Evolutionary conservation across 2,888 invertebrate species (phyloP), one percentile per base, ranked within the genome.

Genomic region (Pachliopta kotzebuea): DNA sequence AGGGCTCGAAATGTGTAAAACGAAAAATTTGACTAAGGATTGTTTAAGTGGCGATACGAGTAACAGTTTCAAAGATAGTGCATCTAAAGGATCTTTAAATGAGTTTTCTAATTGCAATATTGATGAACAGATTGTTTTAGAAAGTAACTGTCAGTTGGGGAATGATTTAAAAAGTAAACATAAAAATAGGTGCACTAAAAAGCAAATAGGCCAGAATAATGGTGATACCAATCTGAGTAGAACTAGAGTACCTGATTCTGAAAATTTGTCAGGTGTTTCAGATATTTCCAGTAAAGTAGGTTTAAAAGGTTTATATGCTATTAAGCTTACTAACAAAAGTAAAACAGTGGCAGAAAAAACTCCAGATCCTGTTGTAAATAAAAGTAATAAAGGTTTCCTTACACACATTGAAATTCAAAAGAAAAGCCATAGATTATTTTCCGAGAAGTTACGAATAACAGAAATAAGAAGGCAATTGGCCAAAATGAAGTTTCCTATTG

Each of bases 381-480:
- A 65, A 18, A 67, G 68, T 58, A 69, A 56, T 20, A 45, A 59
- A 45, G n/a, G 7, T 26, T 7, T 29, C 17, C 31, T 56, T 45
- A 60, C 60, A 60, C 21, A 37, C 18, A n/a, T 23, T 11, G 11
- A 66, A 42, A 60, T 45, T 21, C 24, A 63, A 50, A 56, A 31
- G 56, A 52, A 21, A 21, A 52, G 21, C 21, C 20, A 52, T 7
- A 21, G 21, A 6, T 4, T 23, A 52, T 52, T 21, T 52, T 52
- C 6, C 20, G 21, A 52, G 7, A 52, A 52, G n/a, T 52, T 52
- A 11, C n/a, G n/a, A 52, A 14, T 52, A 21, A 69, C 77, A 49
- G 87, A 88, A 63, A 83, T 86, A 56, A 86, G 77, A 71, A 79
- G 79, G 65, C 79, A 76, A 63, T 66, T 88, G 11, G 75, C 77